Base-by-base conservation (phyloP, 2,113 vertebrate species). In the Spheniscus mendiculus region DNA sequence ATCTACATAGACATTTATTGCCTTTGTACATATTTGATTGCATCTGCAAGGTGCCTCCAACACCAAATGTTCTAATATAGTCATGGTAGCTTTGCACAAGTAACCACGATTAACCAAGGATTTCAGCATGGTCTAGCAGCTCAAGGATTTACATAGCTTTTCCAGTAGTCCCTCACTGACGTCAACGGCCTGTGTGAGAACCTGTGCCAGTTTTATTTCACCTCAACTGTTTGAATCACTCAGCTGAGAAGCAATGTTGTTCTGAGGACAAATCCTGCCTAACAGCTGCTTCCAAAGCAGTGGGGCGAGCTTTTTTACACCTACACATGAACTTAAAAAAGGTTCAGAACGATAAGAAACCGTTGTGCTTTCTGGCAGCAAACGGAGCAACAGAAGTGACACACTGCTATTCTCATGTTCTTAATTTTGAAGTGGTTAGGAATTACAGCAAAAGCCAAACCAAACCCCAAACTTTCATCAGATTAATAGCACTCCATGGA, bases 261-360 rank as follows among this genome's bases (percentile, higher is more conserved):
- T 61, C 72, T 83, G 72, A 86, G 40, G 52, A 93, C 45, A 96
- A 49, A 91, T 29, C 90, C 82, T 92, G 77, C 66, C 45, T 86
- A 87, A 55, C 73, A 56, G 87, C 50, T 95, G 86, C 88, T 87
- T 85, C 83, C 91, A 91, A 93, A 96, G 72, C 61, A 97, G 72
- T 62, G 88, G 61, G 59, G 73, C 32, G 74, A 95, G 83, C 47
- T 94, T 95, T 97, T 96, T 88, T 62, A 97, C 90, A 98, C 90
- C 94, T 96, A 96, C 89, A 95, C 83, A 90, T 27, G 65, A 96
- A 87, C 83, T 94, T 97, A 87, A 97, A 97, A 96, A 93, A 91
- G 70, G 47, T 69, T 62, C 86, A 97, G 93, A 87, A 94, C 94
- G 97, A 98, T 97, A 97, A 91, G 96, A 94, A 97, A 69, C 50